These are phyloP conservation scores for Diphyllodes magnificus DNA, from an alignment of 2,113 vertebrate genomes.

Conservation along the genomic window DNA sequence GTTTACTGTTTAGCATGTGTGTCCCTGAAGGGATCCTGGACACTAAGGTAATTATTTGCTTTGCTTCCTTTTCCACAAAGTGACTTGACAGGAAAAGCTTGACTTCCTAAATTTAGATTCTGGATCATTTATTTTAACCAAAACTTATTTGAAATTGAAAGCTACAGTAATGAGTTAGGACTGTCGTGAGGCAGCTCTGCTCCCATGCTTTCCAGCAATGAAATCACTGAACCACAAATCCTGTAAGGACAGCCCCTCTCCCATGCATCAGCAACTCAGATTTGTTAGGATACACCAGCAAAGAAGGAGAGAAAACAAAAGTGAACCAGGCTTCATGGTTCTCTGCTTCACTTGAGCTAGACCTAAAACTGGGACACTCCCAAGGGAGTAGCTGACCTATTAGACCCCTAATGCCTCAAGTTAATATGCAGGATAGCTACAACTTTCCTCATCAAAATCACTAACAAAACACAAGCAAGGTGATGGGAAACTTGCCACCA, in stretches of 20 bases:
- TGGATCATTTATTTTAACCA: background rate
- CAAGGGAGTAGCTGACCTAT: background rate
- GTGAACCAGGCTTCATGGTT: background rate
- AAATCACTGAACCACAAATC: constrained; percentile 39
- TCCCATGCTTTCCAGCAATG: background rate
- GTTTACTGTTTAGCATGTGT: rapidly evolving
- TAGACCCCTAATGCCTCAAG: background rate
- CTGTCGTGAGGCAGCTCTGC: background rate
- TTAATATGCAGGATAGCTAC: background rate
- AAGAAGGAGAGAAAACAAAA: background rate
- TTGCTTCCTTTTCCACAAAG: background rate
- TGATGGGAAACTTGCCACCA: background rate
- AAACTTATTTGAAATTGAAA: background rate
- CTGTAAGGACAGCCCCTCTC: background rate
- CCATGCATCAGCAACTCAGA: background rate
- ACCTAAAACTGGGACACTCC: background rate
- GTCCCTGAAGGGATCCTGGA: background rate
- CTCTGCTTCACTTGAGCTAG: background rate
- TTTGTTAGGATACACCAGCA: background rate
- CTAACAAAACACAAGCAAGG: background rate
- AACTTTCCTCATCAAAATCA: background rate
- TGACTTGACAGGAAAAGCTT: background rate
- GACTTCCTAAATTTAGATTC: background rate
- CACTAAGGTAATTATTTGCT: background rate
- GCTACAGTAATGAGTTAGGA: background rate